These are phyloP conservation scores for Sorex maritimensis DNA, from an alignment of 2,797 vertebrate species.

Conservation along the genomic window DNA sequence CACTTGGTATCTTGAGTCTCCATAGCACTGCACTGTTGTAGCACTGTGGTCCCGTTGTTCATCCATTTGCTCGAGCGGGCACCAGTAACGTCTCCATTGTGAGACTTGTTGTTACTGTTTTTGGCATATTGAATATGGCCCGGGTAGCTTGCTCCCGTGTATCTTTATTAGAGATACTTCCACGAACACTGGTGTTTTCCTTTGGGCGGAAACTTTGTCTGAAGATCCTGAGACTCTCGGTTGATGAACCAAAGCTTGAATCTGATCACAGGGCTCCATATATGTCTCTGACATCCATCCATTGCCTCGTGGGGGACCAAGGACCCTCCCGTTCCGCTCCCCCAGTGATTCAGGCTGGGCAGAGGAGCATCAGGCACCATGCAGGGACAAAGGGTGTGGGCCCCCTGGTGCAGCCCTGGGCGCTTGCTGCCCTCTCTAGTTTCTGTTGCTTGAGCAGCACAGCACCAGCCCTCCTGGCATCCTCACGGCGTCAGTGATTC, in stretches of 20 bases:
- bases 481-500: constrained; percentile 86
- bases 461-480: constrained; percentile 85
- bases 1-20: background rate
- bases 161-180: constrained; percentile 29
- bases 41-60: no score
- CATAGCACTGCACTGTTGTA: no score
- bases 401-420: constrained; percentile 70
- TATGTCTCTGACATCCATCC: constrained; percentile 85
- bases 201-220: constrained; percentile 50
- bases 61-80: no score
- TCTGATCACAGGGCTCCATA: constrained; percentile 76
- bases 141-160: background rate
- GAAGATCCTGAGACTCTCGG: constrained; percentile 65
- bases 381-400: constrained; percentile 55
- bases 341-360: background rate
- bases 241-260: constrained; percentile 78
- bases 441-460: constrained; percentile 80
- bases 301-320: constrained; percentile 65
- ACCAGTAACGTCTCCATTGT: no score
- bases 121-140: no score
- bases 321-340: background rate
- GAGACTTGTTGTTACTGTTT: no score
- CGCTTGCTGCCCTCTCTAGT: background rate
- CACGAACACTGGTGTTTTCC: background rate
- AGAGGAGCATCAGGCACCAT: background rate